These are phyloP conservation scores for Aphelenchoides bicaudatus DNA, from an alignment of 2,888 invertebrate genomes.

Conservation along the genomic window DNA sequence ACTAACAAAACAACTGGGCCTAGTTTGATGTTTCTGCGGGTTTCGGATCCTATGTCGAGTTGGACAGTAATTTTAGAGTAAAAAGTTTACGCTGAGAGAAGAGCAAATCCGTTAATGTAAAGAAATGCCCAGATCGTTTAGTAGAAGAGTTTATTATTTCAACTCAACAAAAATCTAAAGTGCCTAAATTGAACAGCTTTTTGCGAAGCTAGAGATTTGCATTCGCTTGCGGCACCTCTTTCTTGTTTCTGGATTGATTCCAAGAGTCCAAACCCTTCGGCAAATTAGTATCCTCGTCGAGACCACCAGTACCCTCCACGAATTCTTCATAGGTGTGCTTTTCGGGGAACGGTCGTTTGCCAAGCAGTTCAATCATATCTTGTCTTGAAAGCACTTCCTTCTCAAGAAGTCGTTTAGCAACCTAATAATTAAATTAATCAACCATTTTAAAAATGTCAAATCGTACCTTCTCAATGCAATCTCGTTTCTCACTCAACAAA, in stretches of 20 bases:
- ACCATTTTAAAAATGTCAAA: not conserved
- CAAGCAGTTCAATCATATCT: conserved; percentile 94
- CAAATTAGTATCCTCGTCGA: conserved; percentile 89
- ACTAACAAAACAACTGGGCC: no score
- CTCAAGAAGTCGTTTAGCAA: conserved; percentile 82
- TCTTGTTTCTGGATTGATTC: conserved; percentile 30
- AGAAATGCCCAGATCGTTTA: no score
- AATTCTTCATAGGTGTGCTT: conserved; percentile 99
- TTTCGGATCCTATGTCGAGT: no score
- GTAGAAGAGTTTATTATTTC: no score
- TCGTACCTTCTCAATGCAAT: conserved; percentile 79
- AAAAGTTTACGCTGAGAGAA: no score
- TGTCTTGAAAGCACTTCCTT: conserved; percentile 90
- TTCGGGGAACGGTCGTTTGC: conserved; percentile 89
- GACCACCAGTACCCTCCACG: conserved; percentile 85
- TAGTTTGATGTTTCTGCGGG: no score
- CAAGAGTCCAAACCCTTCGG: conserved; percentile 71
- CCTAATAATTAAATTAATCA: conserved; percentile 65
- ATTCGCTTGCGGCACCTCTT: conserved; percentile 20
- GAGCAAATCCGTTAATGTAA: no score
- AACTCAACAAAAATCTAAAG: no score
- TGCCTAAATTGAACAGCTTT: no score
- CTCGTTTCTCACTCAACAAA: conserved; percentile 76
- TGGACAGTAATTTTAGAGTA: no score
- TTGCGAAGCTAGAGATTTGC: no score